A percentile compares a stretch with the other conserved stretches of the same genome.
These are phyloP conservation scores for Falco cherrug DNA, from an alignment of 2,797 vertebrate species.

Conservation along the genomic window DNA sequence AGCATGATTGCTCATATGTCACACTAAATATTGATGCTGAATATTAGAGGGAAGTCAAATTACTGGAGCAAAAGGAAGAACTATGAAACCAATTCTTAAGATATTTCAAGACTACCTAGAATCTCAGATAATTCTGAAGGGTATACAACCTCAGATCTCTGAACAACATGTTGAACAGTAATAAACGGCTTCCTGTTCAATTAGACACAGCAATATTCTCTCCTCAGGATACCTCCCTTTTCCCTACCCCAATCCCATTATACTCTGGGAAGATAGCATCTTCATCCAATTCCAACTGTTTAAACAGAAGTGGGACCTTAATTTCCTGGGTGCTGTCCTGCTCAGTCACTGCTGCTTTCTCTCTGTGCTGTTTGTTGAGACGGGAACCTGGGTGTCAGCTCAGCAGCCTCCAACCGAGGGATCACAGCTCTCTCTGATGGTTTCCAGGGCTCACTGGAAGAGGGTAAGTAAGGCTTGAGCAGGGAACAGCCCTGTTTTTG, in stretches of 20 bases:
- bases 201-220: slow-evolving; percentile 10
- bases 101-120: background rate
- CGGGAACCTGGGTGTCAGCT: accelerated
- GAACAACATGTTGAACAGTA: background rate
- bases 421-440: background rate
- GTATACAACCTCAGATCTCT: background rate
- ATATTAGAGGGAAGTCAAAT: background rate
- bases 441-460: background rate
- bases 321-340: background rate
- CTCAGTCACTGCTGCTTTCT: background rate
- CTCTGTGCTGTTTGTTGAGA: background rate
- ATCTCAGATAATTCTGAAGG: background rate
- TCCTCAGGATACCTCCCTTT: background rate
- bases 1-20: background rate
- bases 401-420: background rate
- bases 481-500: background rate
- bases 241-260: background rate
- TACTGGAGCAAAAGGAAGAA: background rate
- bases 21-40: background rate
- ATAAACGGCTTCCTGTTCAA: slow-evolving; percentile 33
- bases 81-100: background rate
- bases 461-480: background rate
- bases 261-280: background rate
- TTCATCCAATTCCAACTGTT: background rate
- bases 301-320: background rate